A percentile compares a stretch with the other conserved stretches of the same genome.
Conservation (phyloP, 2,888 invertebrate genomes). For the Phymatocera aterrima region DNA sequence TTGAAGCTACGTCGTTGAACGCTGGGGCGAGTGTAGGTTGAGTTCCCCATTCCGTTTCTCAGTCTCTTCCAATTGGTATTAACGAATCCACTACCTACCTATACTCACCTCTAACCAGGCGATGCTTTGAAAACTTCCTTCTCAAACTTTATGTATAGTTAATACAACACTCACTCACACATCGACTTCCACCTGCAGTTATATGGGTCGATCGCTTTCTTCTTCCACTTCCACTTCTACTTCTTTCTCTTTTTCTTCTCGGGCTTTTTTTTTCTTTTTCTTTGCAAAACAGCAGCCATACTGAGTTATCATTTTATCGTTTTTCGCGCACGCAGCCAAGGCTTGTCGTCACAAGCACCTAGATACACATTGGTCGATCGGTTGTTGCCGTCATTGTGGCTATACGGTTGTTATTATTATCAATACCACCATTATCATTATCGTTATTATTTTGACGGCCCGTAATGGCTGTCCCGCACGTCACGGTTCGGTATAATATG, state of each 20-base stretch:
- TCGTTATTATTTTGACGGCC: not conserved
- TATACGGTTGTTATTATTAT: not conserved
- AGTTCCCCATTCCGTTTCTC: too few species aligned
- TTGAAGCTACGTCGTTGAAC: too few species aligned
- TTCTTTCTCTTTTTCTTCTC: too few species aligned
- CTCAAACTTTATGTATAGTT: not conserved
- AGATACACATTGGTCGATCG: not conserved
- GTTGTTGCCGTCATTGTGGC: not conserved
- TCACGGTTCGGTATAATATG: too few species aligned
- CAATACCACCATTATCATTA: not conserved
- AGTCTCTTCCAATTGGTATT: too few species aligned
- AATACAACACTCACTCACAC: not conserved
- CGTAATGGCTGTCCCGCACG: not conserved
- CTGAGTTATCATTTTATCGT: slow-evolving; percentile 23
- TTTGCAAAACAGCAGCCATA: too few species aligned
- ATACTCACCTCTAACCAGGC: too few species aligned
- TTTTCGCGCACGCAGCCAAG: not conserved
- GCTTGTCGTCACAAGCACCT: slow-evolving; percentile 18
- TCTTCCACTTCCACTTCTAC: too few species aligned
- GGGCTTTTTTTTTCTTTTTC: too few species aligned
- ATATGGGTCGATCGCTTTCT: slow-evolving; percentile 21
- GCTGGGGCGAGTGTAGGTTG: too few species aligned
- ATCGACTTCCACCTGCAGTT: not conserved
- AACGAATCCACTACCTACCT: too few species aligned
- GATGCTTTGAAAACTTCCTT: too few species aligned